Conservation (phyloP, 2,797 vertebrate genomes). For the Otus scops region DNA sequence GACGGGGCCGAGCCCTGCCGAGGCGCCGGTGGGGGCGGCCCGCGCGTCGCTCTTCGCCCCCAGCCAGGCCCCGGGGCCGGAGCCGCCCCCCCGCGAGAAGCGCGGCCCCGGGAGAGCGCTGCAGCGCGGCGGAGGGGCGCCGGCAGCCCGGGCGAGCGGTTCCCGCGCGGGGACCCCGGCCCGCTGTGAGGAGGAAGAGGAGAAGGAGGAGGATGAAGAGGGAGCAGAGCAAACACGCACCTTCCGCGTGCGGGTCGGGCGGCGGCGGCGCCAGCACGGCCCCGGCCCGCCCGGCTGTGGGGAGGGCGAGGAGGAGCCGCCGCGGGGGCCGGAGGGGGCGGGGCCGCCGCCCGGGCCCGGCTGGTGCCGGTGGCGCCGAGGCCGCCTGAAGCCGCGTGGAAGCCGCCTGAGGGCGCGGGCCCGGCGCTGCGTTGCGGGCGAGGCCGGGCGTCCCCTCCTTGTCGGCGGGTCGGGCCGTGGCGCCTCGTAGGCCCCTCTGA, state of each 20-base stretch:
- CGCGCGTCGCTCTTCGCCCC: too few species aligned
- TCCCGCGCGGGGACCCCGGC: rapidly evolving
- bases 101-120: not conserved
- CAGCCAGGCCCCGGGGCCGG: not conserved
- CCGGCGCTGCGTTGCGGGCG: too few species aligned
- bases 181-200: not conserved
- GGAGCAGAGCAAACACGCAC: not conserved
- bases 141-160: not conserved
- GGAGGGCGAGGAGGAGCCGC: not conserved
- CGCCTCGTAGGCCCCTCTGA: not conserved
- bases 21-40: not conserved
- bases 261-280: not conserved
- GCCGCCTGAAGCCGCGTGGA: too few species aligned
- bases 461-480: not conserved
- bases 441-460: not conserved
- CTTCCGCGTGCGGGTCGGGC: not conserved
- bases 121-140: not conserved
- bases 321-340: not conserved
- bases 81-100: not conserved
- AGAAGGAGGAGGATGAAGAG: not conserved
- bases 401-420: not conserved
- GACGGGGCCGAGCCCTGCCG: not conserved
- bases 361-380: not conserved
- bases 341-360: not conserved
- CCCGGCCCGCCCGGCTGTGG: too few species aligned